Percentiles rank a stretch among this genome's conserved stretches.
Evolutionary conservation across 2,888 invertebrate species (phyloP).

Genomic region (Parnassius smintheus): DNA sequence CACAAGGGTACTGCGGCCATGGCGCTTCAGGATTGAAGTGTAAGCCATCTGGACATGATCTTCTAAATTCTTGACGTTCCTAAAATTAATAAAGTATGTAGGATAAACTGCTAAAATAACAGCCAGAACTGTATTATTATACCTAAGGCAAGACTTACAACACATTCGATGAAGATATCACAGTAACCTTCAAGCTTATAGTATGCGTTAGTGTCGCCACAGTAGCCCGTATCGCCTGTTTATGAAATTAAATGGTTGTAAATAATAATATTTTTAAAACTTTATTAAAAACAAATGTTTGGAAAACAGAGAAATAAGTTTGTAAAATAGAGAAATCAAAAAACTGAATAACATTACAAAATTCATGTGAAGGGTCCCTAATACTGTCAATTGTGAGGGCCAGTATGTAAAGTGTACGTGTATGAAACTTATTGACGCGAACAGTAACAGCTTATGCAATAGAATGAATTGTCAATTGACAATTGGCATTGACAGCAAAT

Average conservation of each 20-base stretch:
- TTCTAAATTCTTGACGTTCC: constrained; percentile 83
- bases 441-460: too few species aligned
- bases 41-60: constrained; percentile 87
- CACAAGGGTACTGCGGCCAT: constrained; percentile 84
- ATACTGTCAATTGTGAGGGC: too few species aligned
- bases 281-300: too few species aligned
- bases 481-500: too few species aligned
- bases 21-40: constrained; percentile 84
- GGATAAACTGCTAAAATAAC: background rate
- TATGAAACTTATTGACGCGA: too few species aligned
- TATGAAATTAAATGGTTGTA: background rate
- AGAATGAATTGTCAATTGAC: too few species aligned
- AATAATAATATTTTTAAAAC: too few species aligned
- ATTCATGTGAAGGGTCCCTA: too few species aligned
- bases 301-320: too few species aligned
- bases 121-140: background rate
- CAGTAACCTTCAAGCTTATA: constrained; percentile 82
- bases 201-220: constrained; percentile 82
- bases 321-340: too few species aligned
- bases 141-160: constrained; percentile 39
- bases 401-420: too few species aligned
- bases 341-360: too few species aligned
- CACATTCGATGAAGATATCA: constrained; percentile 84
- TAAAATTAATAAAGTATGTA: constrained; percentile 32
- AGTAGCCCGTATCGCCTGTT: constrained; percentile 39